A percentile compares a stretch with the other conserved stretches of the same genome.
These are phyloP conservation scores for Malthinus seriepunctatus DNA, from an alignment of 2,888 invertebrate genomes.

Conservation along the genomic window DNA sequence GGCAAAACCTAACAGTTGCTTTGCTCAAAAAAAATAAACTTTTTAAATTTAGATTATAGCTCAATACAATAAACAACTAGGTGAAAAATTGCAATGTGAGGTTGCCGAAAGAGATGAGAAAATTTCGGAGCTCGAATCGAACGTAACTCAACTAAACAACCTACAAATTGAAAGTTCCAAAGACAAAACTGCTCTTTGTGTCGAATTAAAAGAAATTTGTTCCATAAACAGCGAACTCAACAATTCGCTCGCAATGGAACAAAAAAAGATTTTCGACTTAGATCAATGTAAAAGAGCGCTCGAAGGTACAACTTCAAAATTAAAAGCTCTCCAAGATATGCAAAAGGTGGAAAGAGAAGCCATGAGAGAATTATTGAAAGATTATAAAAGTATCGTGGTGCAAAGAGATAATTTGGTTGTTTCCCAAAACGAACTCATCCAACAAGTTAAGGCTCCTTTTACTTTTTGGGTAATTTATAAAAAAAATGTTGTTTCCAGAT, in stretches of 20 bases:
- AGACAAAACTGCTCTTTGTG: conserved; percentile 48
- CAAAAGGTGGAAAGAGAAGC: conserved; percentile 44
- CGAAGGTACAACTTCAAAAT: conserved; percentile 40
- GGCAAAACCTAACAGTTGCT: too few species aligned
- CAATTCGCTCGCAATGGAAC: conserved; percentile 42
- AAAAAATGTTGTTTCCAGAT: neutral
- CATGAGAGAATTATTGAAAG: conserved; percentile 41
- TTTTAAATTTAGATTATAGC: conserved; percentile 43
- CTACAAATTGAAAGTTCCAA: conserved; percentile 45
- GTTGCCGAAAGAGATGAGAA: conserved; percentile 44
- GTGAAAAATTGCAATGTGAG: conserved; percentile 47
- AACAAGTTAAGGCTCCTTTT: conserved; percentile 33
- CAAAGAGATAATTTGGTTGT: conserved; percentile 40
- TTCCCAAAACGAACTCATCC: conserved; percentile 34
- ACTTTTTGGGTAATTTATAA: neutral
- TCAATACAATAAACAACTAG: conserved; percentile 50
- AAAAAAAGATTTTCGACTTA: conserved; percentile 41
- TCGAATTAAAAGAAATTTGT: conserved; percentile 47
- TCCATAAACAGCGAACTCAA: conserved; percentile 45
- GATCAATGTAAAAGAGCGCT: conserved; percentile 43
- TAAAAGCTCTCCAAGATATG: conserved; percentile 44
- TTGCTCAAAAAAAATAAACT: neutral
- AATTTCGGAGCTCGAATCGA: conserved; percentile 44
- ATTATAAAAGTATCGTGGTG: conserved; percentile 38
- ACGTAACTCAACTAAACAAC: conserved; percentile 45